phyloP scores from a whole-genome alignment of 2,797 vertebrate genomes.

The Vespertilio murinus region DNA sequence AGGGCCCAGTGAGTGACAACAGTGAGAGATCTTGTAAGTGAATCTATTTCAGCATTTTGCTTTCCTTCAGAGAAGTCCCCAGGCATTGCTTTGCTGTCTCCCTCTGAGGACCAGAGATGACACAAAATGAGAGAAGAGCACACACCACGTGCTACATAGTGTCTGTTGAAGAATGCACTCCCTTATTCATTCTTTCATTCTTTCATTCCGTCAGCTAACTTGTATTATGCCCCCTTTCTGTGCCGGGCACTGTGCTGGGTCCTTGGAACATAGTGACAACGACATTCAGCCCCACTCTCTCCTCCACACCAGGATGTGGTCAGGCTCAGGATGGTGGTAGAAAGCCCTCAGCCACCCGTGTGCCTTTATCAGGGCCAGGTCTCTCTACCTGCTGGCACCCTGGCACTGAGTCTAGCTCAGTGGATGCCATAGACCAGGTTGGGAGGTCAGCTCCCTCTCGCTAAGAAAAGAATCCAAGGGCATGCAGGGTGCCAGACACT shows the following conservation, averaged over 20 bases:
- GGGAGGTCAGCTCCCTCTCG: neutral
- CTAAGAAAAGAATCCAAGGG: neutral
- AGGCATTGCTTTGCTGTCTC: neutral
- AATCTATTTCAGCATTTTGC: conserved; percentile 74
- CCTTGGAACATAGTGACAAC: fast-evolving
- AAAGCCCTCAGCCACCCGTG: neutral
- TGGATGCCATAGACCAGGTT: neutral
- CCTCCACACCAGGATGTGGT: neutral
- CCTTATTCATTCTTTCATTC: neutral
- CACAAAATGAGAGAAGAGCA: fast-evolving
- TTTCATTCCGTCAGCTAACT: neutral
- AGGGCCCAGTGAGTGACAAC: conserved; percentile 67
- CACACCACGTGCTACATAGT: fast-evolving
- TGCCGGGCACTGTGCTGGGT: fast-evolving
- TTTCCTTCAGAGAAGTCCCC: conserved; percentile 36
- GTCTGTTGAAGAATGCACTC: neutral
- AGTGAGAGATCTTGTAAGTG: conserved; percentile 78
- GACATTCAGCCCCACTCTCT: neutral
- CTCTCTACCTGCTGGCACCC: too few relatives aligned
- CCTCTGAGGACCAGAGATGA: neutral
- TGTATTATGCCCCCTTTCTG: neutral
- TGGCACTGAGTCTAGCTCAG: neutral
- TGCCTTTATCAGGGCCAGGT: neutral
- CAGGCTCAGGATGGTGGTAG: neutral
- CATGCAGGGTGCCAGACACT: neutral